Conservation (phyloP, 2,888 invertebrate species). For the Colletes collaris region DNA sequence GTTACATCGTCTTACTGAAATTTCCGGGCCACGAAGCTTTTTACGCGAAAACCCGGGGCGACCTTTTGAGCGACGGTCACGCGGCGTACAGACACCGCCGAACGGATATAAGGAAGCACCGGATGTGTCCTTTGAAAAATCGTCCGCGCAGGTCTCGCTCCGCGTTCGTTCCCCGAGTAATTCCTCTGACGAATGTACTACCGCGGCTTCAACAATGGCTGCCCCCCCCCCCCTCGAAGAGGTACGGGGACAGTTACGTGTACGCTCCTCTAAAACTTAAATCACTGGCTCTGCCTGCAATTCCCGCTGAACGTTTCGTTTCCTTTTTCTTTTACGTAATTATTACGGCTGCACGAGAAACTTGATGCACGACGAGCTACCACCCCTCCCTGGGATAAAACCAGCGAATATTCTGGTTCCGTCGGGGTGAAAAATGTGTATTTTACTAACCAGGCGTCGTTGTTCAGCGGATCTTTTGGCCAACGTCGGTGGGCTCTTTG, state of each 20-base stretch:
- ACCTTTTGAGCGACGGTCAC: slow-evolving; percentile 60
- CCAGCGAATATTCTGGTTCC: not conserved
- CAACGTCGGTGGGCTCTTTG: too few relatives aligned
- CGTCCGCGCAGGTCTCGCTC: slow-evolving; percentile 20
- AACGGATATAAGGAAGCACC: slow-evolving; percentile 48
- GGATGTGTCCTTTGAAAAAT: slow-evolving; percentile 68
- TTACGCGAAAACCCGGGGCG: slow-evolving; percentile 24
- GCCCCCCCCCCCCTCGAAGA: slow-evolving; percentile 2
- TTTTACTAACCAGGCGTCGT: too few relatives aligned
- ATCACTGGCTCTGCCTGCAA: slow-evolving; percentile 5
- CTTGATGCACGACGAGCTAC: not conserved
- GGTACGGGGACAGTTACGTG: slow-evolving; percentile 22
- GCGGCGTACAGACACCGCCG: slow-evolving; percentile 42
- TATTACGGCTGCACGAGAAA: not conserved
- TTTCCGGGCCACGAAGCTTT: slow-evolving; percentile 60
- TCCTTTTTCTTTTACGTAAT: not conserved
- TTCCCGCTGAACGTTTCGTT: slow-evolving; percentile 9
- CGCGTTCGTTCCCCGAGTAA: slow-evolving; percentile 46
- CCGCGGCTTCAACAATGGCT: slow-evolving; percentile 51
- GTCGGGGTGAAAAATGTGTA: not conserved
- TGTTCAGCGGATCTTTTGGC: too few relatives aligned
- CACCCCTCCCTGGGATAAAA: too few relatives aligned
- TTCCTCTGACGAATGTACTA: slow-evolving; percentile 61
- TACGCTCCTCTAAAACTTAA: slow-evolving; percentile 19
- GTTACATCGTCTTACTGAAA: slow-evolving; percentile 56